Base-by-base conservation (phyloP, 2,888 invertebrate species). In the Elegia similella region DNA sequence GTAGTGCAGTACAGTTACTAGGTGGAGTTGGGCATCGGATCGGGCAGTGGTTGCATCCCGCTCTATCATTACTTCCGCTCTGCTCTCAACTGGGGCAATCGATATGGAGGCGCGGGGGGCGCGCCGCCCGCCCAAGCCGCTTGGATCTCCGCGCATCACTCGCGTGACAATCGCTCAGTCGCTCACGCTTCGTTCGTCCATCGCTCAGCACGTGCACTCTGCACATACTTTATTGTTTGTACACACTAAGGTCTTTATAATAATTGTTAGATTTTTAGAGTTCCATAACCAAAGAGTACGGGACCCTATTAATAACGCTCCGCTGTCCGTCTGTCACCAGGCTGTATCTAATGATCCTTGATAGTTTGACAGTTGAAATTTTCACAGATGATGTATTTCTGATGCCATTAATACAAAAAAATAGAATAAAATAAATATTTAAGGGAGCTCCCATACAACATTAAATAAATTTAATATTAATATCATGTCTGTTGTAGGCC, bases 21-120 rank as follows among this genome's bases (percentile, higher is more conserved):
- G 72, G 78, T 78, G 68, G 81, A 82, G 84, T 84, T 82, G 84
- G 84, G 79, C 84, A 84, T 78, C 76, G 79, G 78, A 78, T 84
- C 86, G 86, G 88, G 80, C 86, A 86, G 84, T 88, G 82, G 87
- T 88, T 88, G 90, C 90, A 89, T 90, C 90, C 84, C 82, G 82
- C 84, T 91, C 90, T 90, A 87, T 89, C 89, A 84, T 87, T 87
- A 83, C 85, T 89, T 88, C 86, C 90, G 87, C 87, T 85, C 86
- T 86, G 85, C 88, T 92, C 88, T 91, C 92, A 93, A 93, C 93
- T 93, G 92, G 93, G 93, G 92, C 93, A 93, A 93, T 93, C 93
- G 93, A 93, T 93, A 80, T 76, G 81, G 75, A 83, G 78, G 77
- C 62, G 64, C 73, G 74, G 75, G 76, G 72, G 74, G 70, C 70